phyloP scores from a whole-genome alignment of 2,888 invertebrate genomes.

The Drosophila prostipennis region DNA sequence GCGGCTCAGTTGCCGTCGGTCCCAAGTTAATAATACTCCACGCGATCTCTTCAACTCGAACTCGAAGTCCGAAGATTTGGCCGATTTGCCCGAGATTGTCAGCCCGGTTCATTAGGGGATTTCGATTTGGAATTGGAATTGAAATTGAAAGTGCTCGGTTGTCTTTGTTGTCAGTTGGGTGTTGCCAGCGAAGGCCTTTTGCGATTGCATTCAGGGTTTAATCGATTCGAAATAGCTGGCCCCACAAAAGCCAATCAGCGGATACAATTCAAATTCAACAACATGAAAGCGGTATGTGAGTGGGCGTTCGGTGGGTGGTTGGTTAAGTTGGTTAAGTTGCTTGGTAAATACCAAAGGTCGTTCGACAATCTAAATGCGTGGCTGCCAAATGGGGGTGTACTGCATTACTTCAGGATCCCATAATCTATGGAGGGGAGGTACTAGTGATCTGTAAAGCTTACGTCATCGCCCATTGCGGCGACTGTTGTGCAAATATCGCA shows the following conservation, averaged over 20 bases:
- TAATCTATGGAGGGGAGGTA: constrained; percentile 9
- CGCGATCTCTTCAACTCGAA: constrained; percentile 50
- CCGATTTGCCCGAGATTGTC: constrained; percentile 26
- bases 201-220: constrained; percentile 61
- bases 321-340: background rate
- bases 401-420: background rate
- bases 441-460: constrained; percentile 35
- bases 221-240: constrained; percentile 63
- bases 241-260: constrained; percentile 31
- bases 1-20: constrained; percentile 78
- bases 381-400: constrained; percentile 14
- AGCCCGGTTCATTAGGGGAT: constrained; percentile 71
- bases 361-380: constrained; percentile 61
- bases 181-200: constrained; percentile 76
- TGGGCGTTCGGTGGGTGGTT: constrained; percentile 21
- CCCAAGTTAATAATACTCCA: constrained; percentile 69
- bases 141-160: constrained; percentile 68
- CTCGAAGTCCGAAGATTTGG: constrained; percentile 19
- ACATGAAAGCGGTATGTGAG: constrained; percentile 78
- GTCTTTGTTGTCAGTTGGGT: constrained; percentile 58
- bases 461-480: constrained; percentile 56
- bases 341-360: constrained; percentile 60
- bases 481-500: constrained; percentile 73
- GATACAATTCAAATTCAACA: constrained; percentile 51
- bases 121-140: constrained; percentile 45